Percentiles rank a stretch among this genome's conserved stretches.
Conservation (phyloP, 2,113 vertebrate species). For the Neomonachus schauinslandi region DNA sequence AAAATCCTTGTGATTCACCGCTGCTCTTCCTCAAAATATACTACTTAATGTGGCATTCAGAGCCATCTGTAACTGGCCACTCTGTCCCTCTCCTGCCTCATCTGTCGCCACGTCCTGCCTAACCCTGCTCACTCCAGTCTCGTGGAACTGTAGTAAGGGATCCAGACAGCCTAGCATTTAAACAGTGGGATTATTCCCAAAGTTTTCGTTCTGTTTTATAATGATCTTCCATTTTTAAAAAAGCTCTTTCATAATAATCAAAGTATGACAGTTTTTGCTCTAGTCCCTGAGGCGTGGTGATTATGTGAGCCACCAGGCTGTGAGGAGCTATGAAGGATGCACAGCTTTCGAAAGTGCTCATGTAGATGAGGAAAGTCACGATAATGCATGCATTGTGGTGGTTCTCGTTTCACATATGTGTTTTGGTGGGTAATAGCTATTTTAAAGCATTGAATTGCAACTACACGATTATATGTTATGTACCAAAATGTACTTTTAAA, state of each 20-base stretch:
- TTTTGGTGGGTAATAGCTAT: background rate
- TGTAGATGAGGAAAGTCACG: background rate
- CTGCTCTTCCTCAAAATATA: constrained; percentile 47
- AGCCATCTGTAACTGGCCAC: background rate
- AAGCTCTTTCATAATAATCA: background rate
- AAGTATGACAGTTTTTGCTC: background rate
- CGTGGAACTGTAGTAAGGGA: background rate
- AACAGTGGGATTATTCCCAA: background rate
- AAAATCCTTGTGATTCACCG: constrained; percentile 38
- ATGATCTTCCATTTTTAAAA: background rate
- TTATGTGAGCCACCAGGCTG: background rate
- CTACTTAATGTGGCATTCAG: background rate
- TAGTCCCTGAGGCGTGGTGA: background rate
- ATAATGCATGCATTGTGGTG: rapidly evolving
- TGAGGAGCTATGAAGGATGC: background rate
- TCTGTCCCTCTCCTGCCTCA: background rate
- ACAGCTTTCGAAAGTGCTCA: background rate
- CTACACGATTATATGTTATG: background rate
- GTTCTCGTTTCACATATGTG: background rate
- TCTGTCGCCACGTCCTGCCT: background rate
- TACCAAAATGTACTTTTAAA: background rate
- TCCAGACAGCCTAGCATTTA: background rate
- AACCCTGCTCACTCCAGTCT: background rate
- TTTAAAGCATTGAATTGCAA: background rate
- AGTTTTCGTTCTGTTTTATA: background rate